Conservation (phyloP, 2,888 invertebrate genomes). For the Trachelus troglodyta region DNA sequence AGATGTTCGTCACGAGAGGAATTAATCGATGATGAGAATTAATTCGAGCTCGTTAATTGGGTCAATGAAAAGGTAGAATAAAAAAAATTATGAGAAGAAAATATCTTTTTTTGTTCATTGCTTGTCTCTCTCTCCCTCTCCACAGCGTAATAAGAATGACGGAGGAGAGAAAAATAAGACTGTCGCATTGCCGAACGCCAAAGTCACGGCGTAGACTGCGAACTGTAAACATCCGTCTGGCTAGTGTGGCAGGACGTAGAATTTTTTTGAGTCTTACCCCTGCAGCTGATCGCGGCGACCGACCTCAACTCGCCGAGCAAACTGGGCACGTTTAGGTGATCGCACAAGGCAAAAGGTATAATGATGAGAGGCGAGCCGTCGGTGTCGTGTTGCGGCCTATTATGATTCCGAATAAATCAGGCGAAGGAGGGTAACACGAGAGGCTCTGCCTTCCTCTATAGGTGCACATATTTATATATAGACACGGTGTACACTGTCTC, state of each 20-base stretch:
- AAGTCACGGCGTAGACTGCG: neutral
- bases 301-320: slow-evolving; percentile 36
- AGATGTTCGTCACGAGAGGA: neutral
- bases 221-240: neutral
- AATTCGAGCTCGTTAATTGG: neutral
- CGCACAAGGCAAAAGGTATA: slow-evolving; percentile 55
- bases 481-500: neutral
- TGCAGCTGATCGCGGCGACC: neutral
- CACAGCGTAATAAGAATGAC: neutral
- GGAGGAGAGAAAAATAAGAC: neutral
- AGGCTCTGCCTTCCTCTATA: slow-evolving; percentile 39
- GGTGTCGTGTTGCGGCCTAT: slow-evolving; percentile 58
- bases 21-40: neutral
- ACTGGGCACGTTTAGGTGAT: slow-evolving; percentile 49
- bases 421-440: slow-evolving; percentile 58
- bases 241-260: neutral
- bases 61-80: neutral
- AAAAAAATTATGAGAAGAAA: neutral
- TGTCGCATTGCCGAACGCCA: neutral
- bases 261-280: neutral
- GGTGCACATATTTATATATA: slow-evolving; percentile 3
- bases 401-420: slow-evolving; percentile 60
- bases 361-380: slow-evolving; percentile 52
- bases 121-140: neutral
- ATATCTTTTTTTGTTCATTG: neutral